Evolutionary conservation across 2,113 vertebrate genomes (phyloP).

Genomic region (Acrocephalus kingi): DNA sequence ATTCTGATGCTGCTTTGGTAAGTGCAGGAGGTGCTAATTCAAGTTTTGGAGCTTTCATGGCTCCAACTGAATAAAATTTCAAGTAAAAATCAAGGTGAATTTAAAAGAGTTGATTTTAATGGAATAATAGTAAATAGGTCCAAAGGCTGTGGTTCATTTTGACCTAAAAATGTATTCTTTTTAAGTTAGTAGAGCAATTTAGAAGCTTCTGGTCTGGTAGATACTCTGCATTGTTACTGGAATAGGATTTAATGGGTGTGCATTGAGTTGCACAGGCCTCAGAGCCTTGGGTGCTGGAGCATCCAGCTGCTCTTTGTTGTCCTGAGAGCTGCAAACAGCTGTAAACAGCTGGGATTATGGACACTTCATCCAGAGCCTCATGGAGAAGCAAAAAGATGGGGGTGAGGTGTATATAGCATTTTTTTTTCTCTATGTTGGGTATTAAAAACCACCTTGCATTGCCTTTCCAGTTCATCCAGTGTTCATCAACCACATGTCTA

Average conservation of each 20-base stretch:
- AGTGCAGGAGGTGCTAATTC: neutral
- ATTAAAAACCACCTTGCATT: neutral
- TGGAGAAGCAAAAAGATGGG: neutral
- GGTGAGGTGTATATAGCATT: rapidly evolving
- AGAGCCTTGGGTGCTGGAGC: neutral
- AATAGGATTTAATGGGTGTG: neutral
- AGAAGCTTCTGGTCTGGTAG: neutral
- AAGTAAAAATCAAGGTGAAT: neutral
- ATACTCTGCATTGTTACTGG: neutral
- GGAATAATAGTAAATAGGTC: neutral
- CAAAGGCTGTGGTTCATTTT: neutral
- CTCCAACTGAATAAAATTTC: neutral
- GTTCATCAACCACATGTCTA: neutral
- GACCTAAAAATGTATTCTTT: neutral
- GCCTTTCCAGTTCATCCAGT: neutral
- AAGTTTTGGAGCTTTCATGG: neutral
- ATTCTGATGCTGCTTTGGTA: neutral
- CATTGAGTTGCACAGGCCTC: neutral
- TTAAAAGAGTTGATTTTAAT: neutral
- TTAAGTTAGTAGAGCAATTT: neutral
- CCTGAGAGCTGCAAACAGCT: neutral
- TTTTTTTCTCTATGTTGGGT: neutral
- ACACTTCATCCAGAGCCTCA: neutral
- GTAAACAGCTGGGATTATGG: neutral
- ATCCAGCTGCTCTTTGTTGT: neutral